Conservation (phyloP, 2,113 vertebrate genomes). For the Eclectus roratus region DNA sequence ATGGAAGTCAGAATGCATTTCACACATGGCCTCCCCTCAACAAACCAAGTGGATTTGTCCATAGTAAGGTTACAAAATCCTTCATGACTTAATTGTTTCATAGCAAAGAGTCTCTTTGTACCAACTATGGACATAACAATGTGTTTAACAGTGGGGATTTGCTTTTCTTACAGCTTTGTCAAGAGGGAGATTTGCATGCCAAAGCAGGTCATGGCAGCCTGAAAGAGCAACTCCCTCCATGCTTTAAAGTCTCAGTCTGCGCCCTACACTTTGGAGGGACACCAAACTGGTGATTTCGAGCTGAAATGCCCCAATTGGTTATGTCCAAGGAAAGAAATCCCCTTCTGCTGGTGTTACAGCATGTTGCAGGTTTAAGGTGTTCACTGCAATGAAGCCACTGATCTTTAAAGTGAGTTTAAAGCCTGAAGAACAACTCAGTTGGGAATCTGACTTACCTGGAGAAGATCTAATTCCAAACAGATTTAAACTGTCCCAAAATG, state of each 20-base stretch:
- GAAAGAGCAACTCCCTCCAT: not conserved
- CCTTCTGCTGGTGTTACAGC: not conserved
- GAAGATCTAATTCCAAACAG: not conserved
- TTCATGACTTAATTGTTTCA: not conserved
- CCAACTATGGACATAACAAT: not conserved
- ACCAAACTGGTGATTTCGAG: not conserved
- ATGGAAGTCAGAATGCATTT: constrained; percentile 56
- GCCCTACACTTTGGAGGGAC: not conserved
- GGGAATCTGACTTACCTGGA: not conserved
- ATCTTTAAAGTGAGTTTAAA: not conserved
- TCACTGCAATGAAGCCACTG: not conserved
- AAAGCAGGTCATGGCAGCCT: not conserved
- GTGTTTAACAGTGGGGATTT: not conserved
- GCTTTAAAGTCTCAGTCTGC: not conserved
- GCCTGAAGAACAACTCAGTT: not conserved
- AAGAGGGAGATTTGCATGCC: not conserved
- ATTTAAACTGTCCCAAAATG: not conserved
- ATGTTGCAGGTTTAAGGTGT: not conserved
- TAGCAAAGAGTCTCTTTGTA: constrained; percentile 17
- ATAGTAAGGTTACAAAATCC: not conserved
- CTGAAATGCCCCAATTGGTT: not conserved
- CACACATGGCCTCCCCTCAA: constrained; percentile 61
- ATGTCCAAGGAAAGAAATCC: not conserved
- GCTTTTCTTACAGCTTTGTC: not conserved
- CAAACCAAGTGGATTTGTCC: constrained; percentile 23